phyloP scores from a whole-genome alignment of 2,797 vertebrate genomes.

The Eurystomus glaucurus region DNA sequence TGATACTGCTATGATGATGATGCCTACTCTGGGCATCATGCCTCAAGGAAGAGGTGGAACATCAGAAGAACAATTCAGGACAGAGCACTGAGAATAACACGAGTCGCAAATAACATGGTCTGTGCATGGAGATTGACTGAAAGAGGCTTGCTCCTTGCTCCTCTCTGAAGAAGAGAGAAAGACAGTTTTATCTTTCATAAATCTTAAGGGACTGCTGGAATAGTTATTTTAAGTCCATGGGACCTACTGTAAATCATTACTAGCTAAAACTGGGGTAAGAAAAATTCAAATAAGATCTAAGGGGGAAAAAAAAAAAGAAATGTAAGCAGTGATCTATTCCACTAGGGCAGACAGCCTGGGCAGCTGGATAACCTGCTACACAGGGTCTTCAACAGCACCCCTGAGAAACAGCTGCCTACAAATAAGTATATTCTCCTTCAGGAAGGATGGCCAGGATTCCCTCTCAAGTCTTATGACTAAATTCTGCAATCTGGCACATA shows the following conservation, averaged over 20 bases:
- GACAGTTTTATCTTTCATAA: background rate
- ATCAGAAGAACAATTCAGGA: background rate
- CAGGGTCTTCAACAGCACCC: background rate
- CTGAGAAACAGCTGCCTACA: background rate
- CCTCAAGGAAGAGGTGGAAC: background rate
- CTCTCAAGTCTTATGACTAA: background rate
- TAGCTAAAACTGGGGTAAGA: background rate
- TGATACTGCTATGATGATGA: accelerated
- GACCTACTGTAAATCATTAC: background rate
- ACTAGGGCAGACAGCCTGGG: background rate
- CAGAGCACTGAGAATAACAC: accelerated
- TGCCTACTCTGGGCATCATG: background rate
- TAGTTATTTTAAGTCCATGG: background rate
- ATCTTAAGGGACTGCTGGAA: background rate
- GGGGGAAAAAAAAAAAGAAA: background rate
- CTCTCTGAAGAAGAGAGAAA: background rate
- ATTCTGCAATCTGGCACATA: background rate
- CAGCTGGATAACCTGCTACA: background rate
- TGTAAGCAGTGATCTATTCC: background rate
- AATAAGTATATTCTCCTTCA: background rate
- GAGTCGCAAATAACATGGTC: background rate
- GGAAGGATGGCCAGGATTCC: background rate
- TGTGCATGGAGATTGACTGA: background rate
- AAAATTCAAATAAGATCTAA: background rate
- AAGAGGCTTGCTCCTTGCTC: background rate